Conservation (phyloP, 2,888 invertebrate genomes). For the Siphonodentalium dalli region DNA sequence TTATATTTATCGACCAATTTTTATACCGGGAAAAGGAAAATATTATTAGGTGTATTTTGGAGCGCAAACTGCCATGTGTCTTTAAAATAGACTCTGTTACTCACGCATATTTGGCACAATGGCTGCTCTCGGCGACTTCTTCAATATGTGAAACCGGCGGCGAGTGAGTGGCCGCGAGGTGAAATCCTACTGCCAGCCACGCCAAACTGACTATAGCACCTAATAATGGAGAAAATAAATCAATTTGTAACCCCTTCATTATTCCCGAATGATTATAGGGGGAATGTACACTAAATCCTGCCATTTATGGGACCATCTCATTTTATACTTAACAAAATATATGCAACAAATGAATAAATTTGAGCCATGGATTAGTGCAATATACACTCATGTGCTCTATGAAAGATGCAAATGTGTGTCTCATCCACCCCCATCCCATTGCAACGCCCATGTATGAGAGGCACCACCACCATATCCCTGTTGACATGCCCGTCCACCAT, state of each 20-base stretch:
- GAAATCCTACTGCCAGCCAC: slow-evolving; percentile 66
- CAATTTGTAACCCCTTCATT: no score
- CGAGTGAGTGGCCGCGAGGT: slow-evolving; percentile 61
- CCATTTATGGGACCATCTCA: no score
- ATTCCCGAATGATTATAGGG: slow-evolving; percentile 4
- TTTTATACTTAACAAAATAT: no score
- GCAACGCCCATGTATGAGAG: not conserved
- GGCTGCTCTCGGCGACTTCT: slow-evolving; percentile 30
- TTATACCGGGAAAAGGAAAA: not conserved
- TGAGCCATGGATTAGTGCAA: not conserved
- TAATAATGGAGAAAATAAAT: slow-evolving; percentile 26
- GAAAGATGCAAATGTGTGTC: not conserved
- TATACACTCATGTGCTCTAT: no score
- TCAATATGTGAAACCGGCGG: slow-evolving; percentile 54
- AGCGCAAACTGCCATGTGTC: no score
- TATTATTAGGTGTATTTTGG: no score
- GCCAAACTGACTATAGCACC: slow-evolving; percentile 64
- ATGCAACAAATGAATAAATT: no score
- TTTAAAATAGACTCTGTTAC: not conserved
- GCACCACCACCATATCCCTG: not conserved
- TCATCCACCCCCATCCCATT: not conserved
- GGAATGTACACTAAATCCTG: no score
- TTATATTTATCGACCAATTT: no score
- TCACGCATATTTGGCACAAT: slow-evolving; percentile 44
- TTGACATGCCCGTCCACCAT: not conserved